These are phyloP conservation scores for Nymphalis io DNA, from an alignment of 1,140 invertebrate species.

Conservation along the genomic window DNA sequence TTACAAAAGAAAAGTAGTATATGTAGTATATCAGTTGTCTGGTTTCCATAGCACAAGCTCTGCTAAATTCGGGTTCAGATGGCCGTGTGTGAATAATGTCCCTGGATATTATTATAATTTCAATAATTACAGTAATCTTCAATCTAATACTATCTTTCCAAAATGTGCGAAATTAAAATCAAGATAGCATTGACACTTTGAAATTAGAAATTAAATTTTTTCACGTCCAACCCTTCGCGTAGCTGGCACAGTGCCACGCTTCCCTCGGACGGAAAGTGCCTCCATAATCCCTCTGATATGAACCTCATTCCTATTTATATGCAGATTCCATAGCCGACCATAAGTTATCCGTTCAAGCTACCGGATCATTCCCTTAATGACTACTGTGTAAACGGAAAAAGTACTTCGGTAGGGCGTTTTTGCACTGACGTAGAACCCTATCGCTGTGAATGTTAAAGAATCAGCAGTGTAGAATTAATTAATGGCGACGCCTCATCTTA, in stretches of 20 bases:
- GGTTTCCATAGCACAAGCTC: too few species aligned
- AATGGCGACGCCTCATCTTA: conserved; percentile 66
- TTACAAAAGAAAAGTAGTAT: too few species aligned
- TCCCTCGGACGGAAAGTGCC: conserved; percentile 40
- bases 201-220: conserved; percentile 3
- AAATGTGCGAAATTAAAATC: too few species aligned
- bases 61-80: too few species aligned
- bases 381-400: conserved; percentile 68
- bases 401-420: conserved; percentile 61
- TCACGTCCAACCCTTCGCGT: conserved; percentile 25
- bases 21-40: too few species aligned
- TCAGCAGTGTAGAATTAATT: conserved; percentile 71
- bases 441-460: conserved; percentile 52
- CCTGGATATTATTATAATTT: too few species aligned
- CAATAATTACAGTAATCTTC: too few species aligned
- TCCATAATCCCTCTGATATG: conserved; percentile 56
- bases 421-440: conserved; percentile 56
- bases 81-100: too few species aligned
- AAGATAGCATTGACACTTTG: neutral
- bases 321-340: conserved; percentile 75
- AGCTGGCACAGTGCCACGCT: conserved; percentile 46
- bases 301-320: conserved; percentile 76
- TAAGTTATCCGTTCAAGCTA: conserved; percentile 74
- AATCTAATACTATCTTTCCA: too few species aligned
- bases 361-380: conserved; percentile 75